Percentiles rank a stretch among this genome's conserved stretches.
These are phyloP conservation scores for Ethmia dodecea DNA, from an alignment of 2,888 invertebrate genomes.

Conservation along the genomic window DNA sequence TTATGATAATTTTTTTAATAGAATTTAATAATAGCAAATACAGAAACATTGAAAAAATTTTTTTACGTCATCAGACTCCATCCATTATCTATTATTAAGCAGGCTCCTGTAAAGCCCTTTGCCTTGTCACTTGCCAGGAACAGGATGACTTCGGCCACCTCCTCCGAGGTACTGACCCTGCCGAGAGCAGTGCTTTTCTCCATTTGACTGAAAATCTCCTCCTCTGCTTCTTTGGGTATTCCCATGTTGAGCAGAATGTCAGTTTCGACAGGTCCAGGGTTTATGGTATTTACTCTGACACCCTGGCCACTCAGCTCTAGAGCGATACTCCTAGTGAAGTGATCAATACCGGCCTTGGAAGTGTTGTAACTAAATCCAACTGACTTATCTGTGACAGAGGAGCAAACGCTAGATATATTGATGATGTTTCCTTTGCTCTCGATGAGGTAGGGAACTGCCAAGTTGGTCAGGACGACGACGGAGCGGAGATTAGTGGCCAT, in stretches of 20 bases:
- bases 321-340: conserved; percentile 17
- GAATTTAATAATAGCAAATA: too few relatives aligned
- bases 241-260: conserved; percentile 42
- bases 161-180: conserved; percentile 22
- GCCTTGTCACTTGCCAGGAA: conserved; percentile 19
- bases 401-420: conserved; percentile 31
- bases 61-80: too few relatives aligned
- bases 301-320: conserved; percentile 15
- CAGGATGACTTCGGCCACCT: conserved; percentile 15
- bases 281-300: conserved; percentile 61
- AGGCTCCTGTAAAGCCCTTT: conserved; percentile 14
- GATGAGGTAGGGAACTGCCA: conserved; percentile 27
- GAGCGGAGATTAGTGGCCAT: conserved; percentile 27
- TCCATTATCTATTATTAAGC: conserved; percentile 15
- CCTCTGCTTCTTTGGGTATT: conserved; percentile 72
- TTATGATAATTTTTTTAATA: too few relatives aligned
- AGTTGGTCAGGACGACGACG: conserved; percentile 21
- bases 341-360: conserved; percentile 18
- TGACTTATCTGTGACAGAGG: too few relatives aligned
- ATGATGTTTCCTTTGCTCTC: conserved; percentile 33
- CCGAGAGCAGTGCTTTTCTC: conserved; percentile 12
- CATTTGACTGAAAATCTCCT: conserved; percentile 5
- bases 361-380: too few relatives aligned
- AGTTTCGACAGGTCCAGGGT: conserved; percentile 68
- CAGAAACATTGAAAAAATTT: too few relatives aligned